Base-by-base conservation (phyloP, 2,888 invertebrate species). In the Phalangium opilio region DNA sequence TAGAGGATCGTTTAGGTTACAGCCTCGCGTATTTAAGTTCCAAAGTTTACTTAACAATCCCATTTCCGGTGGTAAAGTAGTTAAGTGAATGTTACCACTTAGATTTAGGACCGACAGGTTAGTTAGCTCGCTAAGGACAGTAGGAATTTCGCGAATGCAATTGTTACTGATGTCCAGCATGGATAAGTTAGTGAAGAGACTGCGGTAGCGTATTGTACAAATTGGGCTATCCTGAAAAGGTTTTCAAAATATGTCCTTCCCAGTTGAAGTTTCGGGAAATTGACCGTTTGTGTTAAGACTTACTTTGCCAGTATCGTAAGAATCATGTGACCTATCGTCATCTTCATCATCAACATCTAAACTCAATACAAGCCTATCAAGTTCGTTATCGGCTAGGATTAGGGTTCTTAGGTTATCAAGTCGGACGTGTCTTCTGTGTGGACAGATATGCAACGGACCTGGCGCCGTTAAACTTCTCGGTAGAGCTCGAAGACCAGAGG, bases 101-200 rank as follows among this genome's bases (percentile, higher is more conserved):
- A 96, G 76, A 64, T 93, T 95, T 35, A 96, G 73, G 35, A 95
- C 91, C n/a, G 91, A 87, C 2, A 98, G 72, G 64, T 85, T 83
- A 50, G 73, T 74, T 3, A 95, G 74, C 62, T 89, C 83, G 58
- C 86, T 81, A 45, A 96, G 76, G 48, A 83, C 81, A 0, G 78
- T 69, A 1, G 93, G 90, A 35, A 98, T 77, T 55, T 77, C 76
- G 57, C 73, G 75, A 35, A 90, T 67, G 49, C 73, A 72, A 69
- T 98, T 98, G 64, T 84, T 81, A 57, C 89, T 87, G 19, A 96
- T 78, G 65, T 96, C 95, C 62, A 98, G 67, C 82, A 91, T 90
- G 3, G 90, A 89, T 47, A 98, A 74, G 63, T 83, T 83, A 0
- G 96, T 96, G 68, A 89, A 93, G 62, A 93, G 75, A 2, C 93